Base-by-base conservation (phyloP, 2,888 invertebrate species). In the Euclidia mi region DNA sequence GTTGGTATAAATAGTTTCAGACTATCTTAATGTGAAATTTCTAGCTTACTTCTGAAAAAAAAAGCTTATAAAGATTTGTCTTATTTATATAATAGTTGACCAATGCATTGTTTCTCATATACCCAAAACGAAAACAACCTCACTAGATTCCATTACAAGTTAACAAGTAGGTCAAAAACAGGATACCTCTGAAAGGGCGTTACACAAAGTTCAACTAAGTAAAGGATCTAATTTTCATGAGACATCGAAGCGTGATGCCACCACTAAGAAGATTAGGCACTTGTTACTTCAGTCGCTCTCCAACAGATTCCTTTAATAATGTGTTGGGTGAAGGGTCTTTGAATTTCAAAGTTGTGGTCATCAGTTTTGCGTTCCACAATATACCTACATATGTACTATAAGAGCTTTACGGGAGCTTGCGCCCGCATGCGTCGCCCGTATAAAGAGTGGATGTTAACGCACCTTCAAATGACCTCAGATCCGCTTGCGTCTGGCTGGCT, bases 221-320 rank as follows among this genome's bases (percentile, higher is more conserved):
- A 77, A 73, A 75, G 79, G 78, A 83, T 81, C 79, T 84, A 82
- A 86, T 87, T 88, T 87, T 87, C 88, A 88, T 83, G 84, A 82
- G 78, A 86, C 84, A 85, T 84, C 79, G 84, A 86, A 81, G 79
- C 80, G 74, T 83, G 79, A 84, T 86, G 80, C 79, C 78, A 84
- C 83, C 84, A 74, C 82, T 83, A 87, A 87, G 82, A 71, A 83
- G 85, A 88, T 88, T 88, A 88, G 77, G 76, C 78, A 86, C 85
- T 88, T 88, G 85, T 85, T 84, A 85, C 84, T 82, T 79, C 72
- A 63, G 69, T 66, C 72, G 75, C 69, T 75, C 55, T 79, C 68
- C 74, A 70, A 76, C 70, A 73, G 71, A 74, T 78, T 77, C 73
- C 72, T 73, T 76, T 81, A 75, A 82, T 81, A 81, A 78, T 81